Evolutionary conservation across 2,888 invertebrate species (phyloP), one percentile per base, ranked within the genome.

Genomic region (Nomada flava): DNA sequence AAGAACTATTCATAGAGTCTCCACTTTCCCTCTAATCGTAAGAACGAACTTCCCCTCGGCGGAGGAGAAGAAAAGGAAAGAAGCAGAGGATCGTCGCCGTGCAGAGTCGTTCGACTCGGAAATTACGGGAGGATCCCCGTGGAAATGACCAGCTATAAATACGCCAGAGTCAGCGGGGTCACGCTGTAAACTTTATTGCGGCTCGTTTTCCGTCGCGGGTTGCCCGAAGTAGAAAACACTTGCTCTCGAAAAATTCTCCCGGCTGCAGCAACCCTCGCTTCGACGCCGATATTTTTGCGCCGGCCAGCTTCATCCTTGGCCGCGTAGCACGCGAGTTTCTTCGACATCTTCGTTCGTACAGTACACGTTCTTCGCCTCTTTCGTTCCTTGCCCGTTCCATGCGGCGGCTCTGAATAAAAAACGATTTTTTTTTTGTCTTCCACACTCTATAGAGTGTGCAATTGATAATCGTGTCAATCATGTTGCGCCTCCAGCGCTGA

Each of bases 131-230:
- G 68, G 68, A 82, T 76, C 63, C 53, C 59, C 42, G 68, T 72
- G 71, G 72, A 72, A 82, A 76, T 82, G 68, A 72, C 63, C 72
- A 15, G 60, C 82, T 82, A 82, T 82, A 82, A 82, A 82, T 82
- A 82, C 70, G 26, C 82, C 29, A 23, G 59, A 73, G 65, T 70
- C 68, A 65, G 70, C 60, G 60, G 65, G 44, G 65, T 65, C 73
- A 23, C 53, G 72, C 55, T 71, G 70, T 82, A 82, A 82, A 82
- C 67, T 76, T 82, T 72, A 82, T 76, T 69, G 83, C 76, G 29
- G 67, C 68, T 76, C 75, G 75, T 82, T 76, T 82, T 76, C 70
- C 75, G 65, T 64, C n/a, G 70, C 52, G 65, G 20, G 55, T 10
- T 23, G 18, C 20, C 60, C 62, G 29, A 59, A 18, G 68, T 68